Conservation (phyloP, 92 coral and sea anemone genomes). For the Micromussa lordhowensis region DNA sequence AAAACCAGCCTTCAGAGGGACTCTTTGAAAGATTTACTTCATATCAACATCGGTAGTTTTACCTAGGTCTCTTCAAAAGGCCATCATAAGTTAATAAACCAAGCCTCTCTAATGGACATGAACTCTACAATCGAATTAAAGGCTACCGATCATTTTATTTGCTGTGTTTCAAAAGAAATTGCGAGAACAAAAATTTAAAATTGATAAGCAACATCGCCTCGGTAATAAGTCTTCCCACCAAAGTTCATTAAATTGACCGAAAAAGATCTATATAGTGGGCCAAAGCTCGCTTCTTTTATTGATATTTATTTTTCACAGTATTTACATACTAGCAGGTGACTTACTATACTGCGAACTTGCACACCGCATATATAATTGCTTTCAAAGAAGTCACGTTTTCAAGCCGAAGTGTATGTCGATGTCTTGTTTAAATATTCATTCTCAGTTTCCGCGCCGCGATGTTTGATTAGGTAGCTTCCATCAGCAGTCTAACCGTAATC, state of each 20-base stretch:
- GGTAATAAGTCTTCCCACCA: slow-evolving; percentile 9
- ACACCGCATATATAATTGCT: slow-evolving; percentile 26
- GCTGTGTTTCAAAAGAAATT: neutral
- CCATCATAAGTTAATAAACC: neutral
- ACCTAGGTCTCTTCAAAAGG: neutral
- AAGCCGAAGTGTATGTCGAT: neutral
- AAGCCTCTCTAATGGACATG: neutral
- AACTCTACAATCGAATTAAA: neutral
- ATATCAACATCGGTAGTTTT: neutral
- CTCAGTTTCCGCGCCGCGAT: neutral
- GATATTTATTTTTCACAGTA: neutral
- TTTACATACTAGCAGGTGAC: slow-evolving; percentile 35
- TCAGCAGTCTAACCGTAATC: neutral
- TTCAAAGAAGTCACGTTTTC: slow-evolving; percentile 28
- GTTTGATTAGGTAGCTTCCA: neutral
- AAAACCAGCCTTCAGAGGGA: no score
- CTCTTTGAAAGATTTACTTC: neutral
- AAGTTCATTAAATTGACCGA: slow-evolving; percentile 2
- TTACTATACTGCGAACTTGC: slow-evolving; percentile 14
- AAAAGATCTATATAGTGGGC: neutral
- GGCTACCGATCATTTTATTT: neutral
- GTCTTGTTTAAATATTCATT: slow-evolving; percentile 17
- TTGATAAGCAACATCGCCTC: neutral
- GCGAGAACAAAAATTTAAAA: neutral
- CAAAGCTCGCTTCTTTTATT: neutral